A percentile compares a stretch with the other conserved stretches of the same genome.
Evolutionary conservation across 1,140 invertebrate genomes (phyloP).

Genomic region (Rhizoglyphus robini): DNA sequence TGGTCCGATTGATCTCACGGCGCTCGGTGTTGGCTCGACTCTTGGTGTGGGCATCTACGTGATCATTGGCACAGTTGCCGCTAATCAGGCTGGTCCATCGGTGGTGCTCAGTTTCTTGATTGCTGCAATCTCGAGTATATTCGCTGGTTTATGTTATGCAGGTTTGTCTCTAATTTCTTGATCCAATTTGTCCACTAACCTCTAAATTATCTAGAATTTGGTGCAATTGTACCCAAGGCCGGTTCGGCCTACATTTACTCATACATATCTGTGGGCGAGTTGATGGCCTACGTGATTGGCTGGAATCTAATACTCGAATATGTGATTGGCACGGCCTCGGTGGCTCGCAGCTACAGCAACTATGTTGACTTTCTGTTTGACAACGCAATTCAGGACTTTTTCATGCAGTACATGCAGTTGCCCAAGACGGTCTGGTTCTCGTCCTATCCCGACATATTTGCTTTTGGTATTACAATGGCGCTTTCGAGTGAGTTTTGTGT

Average conservation of each 20-base stretch:
- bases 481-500: conserved; percentile 34
- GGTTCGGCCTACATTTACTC: conserved; percentile 41
- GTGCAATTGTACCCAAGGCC: conserved; percentile 65
- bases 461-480: conserved; percentile 52
- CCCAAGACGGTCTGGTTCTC: conserved; percentile 55
- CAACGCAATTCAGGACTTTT: conserved; percentile 51
- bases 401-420: conserved; percentile 41
- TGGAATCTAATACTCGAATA: conserved; percentile 41
- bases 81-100: conserved; percentile 63
- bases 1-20: conserved; percentile 58
- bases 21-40: conserved; percentile 66
- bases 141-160: conserved; percentile 52
- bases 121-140: conserved; percentile 72
- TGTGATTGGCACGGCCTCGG: conserved; percentile 66
- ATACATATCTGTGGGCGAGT: conserved; percentile 39
- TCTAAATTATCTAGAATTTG: conserved; percentile 82
- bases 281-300: conserved; percentile 40
- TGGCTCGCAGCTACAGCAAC: conserved; percentile 70
- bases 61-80: conserved; percentile 67
- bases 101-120: conserved; percentile 77
- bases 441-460: conserved; percentile 67
- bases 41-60: conserved; percentile 86
- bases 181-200: too few relatives aligned
- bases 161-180: not conserved
- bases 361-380: conserved; percentile 70